Conservation (phyloP, 1,140 invertebrate genomes). For the Phthorimaea operculella region DNA sequence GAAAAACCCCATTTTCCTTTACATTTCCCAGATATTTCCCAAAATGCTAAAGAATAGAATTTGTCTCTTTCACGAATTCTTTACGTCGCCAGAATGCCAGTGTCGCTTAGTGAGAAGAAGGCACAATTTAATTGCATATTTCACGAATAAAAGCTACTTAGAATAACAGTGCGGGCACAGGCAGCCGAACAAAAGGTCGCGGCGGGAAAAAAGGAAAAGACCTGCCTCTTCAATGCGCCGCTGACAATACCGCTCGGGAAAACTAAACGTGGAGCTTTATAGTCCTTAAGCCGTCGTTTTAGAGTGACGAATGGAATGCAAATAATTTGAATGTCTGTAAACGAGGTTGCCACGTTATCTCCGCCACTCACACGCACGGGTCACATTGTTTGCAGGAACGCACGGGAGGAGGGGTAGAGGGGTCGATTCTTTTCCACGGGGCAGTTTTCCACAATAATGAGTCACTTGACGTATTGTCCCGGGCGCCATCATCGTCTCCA, state of each 20-base stretch:
- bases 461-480: constrained; percentile 61
- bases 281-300: too few species aligned
- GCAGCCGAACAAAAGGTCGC: not conserved
- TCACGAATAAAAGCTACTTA: constrained; percentile 10
- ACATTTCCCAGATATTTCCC: too few species aligned
- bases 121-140: constrained; percentile 24
- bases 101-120: constrained; percentile 11
- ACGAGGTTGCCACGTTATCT: too few species aligned
- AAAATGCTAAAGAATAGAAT: not conserved
- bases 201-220: not conserved
- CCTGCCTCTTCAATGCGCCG: too few species aligned
- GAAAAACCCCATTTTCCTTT: too few species aligned
- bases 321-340: too few species aligned
- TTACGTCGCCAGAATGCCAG: constrained; percentile 10
- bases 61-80: constrained; percentile 7
- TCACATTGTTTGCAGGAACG: constrained; percentile 30
- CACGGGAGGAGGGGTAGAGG: constrained; percentile 13
- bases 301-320: too few species aligned
- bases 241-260: too few species aligned
- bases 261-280: too few species aligned
- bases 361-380: constrained; percentile 21
- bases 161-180: not conserved
- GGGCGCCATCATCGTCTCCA: constrained; percentile 51
- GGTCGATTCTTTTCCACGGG: constrained; percentile 51
- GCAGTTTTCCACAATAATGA: constrained; percentile 59